Percentiles rank a stretch among this genome's conserved stretches.
These are phyloP conservation scores for Cheilosia grossa DNA, from an alignment of 2,888 invertebrate genomes.

Conservation along the genomic window DNA sequence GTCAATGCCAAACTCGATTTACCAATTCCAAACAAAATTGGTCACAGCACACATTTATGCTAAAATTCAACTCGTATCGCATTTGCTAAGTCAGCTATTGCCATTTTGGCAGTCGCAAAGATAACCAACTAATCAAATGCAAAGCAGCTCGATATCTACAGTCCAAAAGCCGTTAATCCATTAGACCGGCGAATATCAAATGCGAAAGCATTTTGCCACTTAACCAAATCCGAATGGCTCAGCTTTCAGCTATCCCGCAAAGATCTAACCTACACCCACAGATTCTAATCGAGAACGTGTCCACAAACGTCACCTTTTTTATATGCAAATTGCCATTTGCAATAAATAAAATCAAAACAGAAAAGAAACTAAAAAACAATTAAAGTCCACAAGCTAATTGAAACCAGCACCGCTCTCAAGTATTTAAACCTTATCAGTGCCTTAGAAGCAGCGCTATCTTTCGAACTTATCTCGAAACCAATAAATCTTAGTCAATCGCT, in stretches of 20 bases:
- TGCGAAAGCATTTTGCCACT: background rate
- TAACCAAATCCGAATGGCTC: no score
- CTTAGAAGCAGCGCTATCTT: constrained; percentile 59
- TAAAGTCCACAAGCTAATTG: constrained; percentile 63
- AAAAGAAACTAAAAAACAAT: constrained; percentile 6
- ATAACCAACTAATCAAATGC: background rate
- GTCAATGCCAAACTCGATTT: background rate
- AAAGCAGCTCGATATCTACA: background rate
- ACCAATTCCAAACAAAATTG: background rate
- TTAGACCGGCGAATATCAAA: background rate
- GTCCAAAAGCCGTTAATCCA: background rate
- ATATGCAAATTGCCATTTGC: constrained; percentile 59
- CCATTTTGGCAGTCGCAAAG: background rate
- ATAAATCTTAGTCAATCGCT: constrained; percentile 73
- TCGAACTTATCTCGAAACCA: constrained; percentile 63
- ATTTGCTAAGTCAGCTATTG: background rate
- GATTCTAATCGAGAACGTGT: constrained; percentile 45
- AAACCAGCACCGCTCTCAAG: constrained; percentile 63
- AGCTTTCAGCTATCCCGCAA: background rate
- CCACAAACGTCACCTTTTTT: constrained; percentile 53
- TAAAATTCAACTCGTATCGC: background rate
- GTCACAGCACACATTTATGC: background rate
- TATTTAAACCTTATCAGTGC: constrained; percentile 57
- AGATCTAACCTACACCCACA: constrained; percentile 25
- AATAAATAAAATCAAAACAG: constrained; percentile 19